Conservation (phyloP, 2,797 vertebrate species). For the Scomberomorus guttatus region DNA sequence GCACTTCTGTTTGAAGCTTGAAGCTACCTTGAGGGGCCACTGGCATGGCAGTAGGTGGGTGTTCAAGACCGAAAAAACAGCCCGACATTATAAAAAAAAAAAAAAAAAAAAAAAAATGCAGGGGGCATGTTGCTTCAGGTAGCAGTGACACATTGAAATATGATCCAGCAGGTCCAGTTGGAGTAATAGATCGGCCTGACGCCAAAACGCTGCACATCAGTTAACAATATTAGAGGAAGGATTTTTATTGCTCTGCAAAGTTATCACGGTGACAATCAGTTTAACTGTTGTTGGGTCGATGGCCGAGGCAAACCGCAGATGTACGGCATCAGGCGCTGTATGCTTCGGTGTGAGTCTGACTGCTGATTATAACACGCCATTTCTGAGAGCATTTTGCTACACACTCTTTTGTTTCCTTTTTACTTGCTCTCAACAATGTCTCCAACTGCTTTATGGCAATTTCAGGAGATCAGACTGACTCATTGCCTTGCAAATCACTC, state of each 20-base stretch:
- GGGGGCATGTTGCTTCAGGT: neutral
- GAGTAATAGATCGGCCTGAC: neutral
- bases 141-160: neutral
- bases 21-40: neutral
- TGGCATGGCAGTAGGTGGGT: neutral
- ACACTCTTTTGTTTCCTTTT: conserved; percentile 11
- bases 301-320: too few relatives aligned
- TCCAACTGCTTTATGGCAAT: neutral
- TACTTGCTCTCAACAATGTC: neutral
- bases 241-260: too few relatives aligned
- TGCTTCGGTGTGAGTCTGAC: conserved; percentile 4
- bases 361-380: conserved; percentile 16
- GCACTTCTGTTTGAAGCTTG: neutral
- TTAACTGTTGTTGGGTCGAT: too few relatives aligned
- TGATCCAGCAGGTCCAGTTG: too few relatives aligned
- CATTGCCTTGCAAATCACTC: neutral
- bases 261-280: too few relatives aligned
- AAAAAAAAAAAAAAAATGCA: too few relatives aligned
- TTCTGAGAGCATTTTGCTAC: conserved; percentile 38
- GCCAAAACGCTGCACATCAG: too few relatives aligned
- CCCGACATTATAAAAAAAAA: too few relatives aligned
- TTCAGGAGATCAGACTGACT: neutral
- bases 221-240: too few relatives aligned
- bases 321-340: too few relatives aligned
- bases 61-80: too few relatives aligned